These are phyloP conservation scores for Drosophila repleta DNA, from an alignment of 1,140 invertebrate genomes.

Conservation along the genomic window DNA sequence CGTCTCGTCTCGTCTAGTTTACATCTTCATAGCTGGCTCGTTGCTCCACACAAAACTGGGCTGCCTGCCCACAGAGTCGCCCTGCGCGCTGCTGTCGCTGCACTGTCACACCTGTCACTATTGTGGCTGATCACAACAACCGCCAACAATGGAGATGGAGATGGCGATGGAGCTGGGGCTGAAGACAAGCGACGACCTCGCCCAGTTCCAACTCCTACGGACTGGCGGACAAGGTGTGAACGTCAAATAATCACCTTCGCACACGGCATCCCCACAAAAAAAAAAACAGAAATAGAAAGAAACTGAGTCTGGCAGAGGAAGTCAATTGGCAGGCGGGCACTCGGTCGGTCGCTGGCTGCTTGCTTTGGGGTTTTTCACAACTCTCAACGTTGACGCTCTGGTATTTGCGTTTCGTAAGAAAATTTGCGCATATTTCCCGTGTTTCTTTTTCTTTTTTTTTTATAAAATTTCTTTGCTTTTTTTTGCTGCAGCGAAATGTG, in stretches of 20 bases:
- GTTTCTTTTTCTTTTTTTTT: slow-evolving; percentile 12
- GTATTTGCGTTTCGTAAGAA: slow-evolving; percentile 72
- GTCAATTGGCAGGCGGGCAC: slow-evolving; percentile 26
- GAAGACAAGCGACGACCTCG: slow-evolving; percentile 38
- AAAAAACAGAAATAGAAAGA: neutral
- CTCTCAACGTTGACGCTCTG: slow-evolving; percentile 21
- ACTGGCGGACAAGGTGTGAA: slow-evolving; percentile 69
- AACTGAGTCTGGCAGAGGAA: neutral
- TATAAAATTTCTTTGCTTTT: slow-evolving; percentile 3
- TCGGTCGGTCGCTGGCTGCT: slow-evolving; percentile 7
- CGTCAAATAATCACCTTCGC: slow-evolving; percentile 77
- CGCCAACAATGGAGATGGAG: slow-evolving; percentile 54
- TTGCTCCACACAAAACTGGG: slow-evolving; percentile 38
- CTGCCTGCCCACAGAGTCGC: neutral
- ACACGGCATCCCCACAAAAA: slow-evolving; percentile 57
- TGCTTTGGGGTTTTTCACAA: slow-evolving; percentile 25
- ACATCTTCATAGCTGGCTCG: slow-evolving; percentile 68
- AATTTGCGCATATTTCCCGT: slow-evolving; percentile 52
- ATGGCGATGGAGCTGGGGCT: slow-evolving; percentile 2
- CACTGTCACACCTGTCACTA: slow-evolving; percentile 80
- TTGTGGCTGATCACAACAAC: slow-evolving; percentile 79
- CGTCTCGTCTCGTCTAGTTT: slow-evolving; percentile 67
- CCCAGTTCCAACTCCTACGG: slow-evolving; percentile 30
- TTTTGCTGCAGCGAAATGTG: slow-evolving; percentile 51
- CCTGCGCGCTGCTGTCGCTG: slow-evolving; percentile 42